These are phyloP conservation scores for Tragopan temminckii DNA, from an alignment of 2,797 vertebrate genomes.

Conservation along the genomic window DNA sequence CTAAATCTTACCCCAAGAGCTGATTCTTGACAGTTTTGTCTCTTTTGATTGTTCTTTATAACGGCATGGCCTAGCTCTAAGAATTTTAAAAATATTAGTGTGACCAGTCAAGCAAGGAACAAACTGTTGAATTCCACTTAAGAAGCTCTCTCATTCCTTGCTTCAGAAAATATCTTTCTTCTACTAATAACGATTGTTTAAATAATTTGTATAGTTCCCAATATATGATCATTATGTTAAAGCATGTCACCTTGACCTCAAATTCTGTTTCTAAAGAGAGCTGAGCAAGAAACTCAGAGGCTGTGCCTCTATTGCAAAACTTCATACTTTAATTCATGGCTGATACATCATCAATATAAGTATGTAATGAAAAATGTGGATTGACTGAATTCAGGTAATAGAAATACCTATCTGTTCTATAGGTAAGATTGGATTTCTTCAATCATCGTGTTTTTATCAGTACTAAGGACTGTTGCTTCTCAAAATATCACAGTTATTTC, in stretches of 20 bases:
- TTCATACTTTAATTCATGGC: neutral
- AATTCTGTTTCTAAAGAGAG: neutral
- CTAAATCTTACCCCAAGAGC: neutral
- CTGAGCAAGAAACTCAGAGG: neutral
- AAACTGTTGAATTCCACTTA: neutral
- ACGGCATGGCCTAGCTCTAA: neutral
- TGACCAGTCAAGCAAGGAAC: neutral
- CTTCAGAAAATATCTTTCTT: neutral
- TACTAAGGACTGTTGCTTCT: neutral
- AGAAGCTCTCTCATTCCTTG: neutral
- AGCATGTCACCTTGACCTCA: neutral
- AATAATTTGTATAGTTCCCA: neutral
- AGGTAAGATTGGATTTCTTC: neutral
- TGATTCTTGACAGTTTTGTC: neutral
- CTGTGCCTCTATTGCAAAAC: neutral
- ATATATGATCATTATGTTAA: neutral
- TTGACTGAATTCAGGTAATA: neutral
- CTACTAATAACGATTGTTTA: neutral
- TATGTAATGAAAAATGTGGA: neutral
- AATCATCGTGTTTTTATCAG: neutral
- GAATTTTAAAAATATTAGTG: neutral
- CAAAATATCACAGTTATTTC: neutral
- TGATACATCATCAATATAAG: neutral
- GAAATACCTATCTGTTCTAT: neutral
- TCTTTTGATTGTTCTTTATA: neutral